Conservation (phyloP, 2,888 invertebrate species). For the Incurvaria masculella region DNA sequence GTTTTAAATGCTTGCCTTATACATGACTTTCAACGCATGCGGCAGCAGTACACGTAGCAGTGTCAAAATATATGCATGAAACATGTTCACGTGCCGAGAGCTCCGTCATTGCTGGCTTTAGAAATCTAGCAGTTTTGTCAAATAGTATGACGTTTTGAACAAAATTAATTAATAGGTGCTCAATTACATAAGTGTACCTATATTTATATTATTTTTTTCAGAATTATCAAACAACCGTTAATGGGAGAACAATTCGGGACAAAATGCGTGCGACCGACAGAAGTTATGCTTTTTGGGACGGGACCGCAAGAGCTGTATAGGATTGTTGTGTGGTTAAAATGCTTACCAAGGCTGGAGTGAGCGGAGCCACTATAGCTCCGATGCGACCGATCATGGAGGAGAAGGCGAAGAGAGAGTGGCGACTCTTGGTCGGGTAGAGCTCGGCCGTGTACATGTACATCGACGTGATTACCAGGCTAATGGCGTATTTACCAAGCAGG, state of each 20-base stretch:
- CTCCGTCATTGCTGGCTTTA: too few relatives aligned
- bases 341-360: constrained; percentile 62
- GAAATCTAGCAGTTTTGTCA: too few relatives aligned
- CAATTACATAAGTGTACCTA: too few relatives aligned
- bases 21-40: too few relatives aligned
- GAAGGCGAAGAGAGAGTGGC: constrained; percentile 64
- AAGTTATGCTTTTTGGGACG: not conserved
- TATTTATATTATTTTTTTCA: too few relatives aligned
- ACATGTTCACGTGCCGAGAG: too few relatives aligned
- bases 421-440: constrained; percentile 67
- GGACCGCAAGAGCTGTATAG: not conserved
- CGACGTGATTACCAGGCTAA: constrained; percentile 61
- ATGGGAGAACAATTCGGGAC: not conserved
- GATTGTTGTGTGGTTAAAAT: constrained; percentile 7
- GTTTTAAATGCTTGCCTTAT: too few relatives aligned
- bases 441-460: constrained; percentile 67
- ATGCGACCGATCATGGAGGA: constrained; percentile 71
- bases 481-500: constrained; percentile 62
- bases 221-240: too few relatives aligned
- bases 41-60: too few relatives aligned
- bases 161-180: too few relatives aligned
- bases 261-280: not conserved
- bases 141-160: too few relatives aligned
- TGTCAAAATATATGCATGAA: too few relatives aligned
- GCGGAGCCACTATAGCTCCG: constrained; percentile 68